Base-by-base conservation (phyloP, 2,113 vertebrate genomes). In the Cavia porcellus region DNA sequence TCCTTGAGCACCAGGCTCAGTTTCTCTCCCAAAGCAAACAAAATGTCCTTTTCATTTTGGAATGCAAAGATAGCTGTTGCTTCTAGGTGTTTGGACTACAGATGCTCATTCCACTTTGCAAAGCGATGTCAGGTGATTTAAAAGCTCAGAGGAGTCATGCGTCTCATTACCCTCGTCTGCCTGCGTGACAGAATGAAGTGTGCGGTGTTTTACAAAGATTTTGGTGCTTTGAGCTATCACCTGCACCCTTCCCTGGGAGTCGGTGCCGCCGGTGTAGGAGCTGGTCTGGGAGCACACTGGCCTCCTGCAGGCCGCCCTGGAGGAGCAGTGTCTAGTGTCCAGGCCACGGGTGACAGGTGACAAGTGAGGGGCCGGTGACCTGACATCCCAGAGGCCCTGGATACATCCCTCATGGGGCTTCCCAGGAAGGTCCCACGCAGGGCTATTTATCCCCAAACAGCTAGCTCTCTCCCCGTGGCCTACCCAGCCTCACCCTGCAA, bases 11-110 rank as follows among this genome's bases (percentile, higher is more conserved):
- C 50, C 45, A 50, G 24, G 38, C 38, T 75, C 80, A 42, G 38
- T 75, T 90, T 83, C 75, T 96, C 72, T 97, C 88, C 19, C 42
- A 90, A 96, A 96, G 79, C 92, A 96, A 95, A 81, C 19, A 81
- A 88, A 79, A 88, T 1, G 19, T 42, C 74, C 81, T 95, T 42
- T 47, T 90, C 61, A 22, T 70, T 95, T 96, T 59, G 42, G 61
- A 30, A 45, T 3, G 7, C 59, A 50, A 81, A 86, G 85, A 35
- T 61, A 52, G 55, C 96, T 94, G 91, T 79, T 74, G 59, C 72
- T 89, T 85, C 84, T 50, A 83, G 86, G 91, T 86, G 25, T 90
- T 88, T 22, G 72, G 22, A 81, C 45, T 94, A 90, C 50, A 74
- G 72, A 80, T 47, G 47, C 74, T 93, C 74, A 50, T 80, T 87